These are phyloP conservation scores for Calyptommatus sinebrachiatus DNA, from an alignment of 2,113 vertebrate genomes.

Conservation along the genomic window DNA sequence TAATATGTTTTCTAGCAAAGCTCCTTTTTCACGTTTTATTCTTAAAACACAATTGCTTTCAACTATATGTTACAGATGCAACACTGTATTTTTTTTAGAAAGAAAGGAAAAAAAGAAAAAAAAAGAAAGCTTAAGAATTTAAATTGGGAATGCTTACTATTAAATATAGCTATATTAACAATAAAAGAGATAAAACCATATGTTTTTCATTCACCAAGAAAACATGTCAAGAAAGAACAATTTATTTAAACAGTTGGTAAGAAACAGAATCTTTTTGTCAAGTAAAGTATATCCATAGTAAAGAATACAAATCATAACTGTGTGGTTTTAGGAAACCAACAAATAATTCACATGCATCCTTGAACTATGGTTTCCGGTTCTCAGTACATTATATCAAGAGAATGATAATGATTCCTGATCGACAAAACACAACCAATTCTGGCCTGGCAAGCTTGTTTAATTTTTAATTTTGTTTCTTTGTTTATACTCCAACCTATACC, in stretches of 20 bases:
- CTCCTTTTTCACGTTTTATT: too few relatives aligned
- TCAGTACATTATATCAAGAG: neutral
- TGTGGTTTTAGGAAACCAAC: neutral
- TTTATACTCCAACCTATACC: neutral
- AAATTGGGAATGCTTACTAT: neutral
- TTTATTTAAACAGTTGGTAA: neutral
- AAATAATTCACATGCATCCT: neutral
- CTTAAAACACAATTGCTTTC: too few relatives aligned
- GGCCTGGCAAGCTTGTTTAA: neutral
- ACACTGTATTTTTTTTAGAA: neutral
- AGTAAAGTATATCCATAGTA: neutral
- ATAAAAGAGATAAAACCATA: neutral
- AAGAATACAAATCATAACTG: neutral
- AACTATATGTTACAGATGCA: too few relatives aligned
- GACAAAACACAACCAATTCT: neutral
- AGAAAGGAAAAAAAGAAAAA: too few relatives aligned
- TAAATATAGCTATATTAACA: neutral
- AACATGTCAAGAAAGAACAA: neutral
- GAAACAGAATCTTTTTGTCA: neutral
- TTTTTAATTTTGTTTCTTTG: neutral
- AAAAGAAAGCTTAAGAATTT: too few relatives aligned
- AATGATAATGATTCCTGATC: neutral
- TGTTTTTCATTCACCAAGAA: neutral
- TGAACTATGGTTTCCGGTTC: neutral
- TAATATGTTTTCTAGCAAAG: too few relatives aligned